Conservation (phyloP, 2,888 invertebrate genomes). For the Aphidoletes aphidimyza region DNA sequence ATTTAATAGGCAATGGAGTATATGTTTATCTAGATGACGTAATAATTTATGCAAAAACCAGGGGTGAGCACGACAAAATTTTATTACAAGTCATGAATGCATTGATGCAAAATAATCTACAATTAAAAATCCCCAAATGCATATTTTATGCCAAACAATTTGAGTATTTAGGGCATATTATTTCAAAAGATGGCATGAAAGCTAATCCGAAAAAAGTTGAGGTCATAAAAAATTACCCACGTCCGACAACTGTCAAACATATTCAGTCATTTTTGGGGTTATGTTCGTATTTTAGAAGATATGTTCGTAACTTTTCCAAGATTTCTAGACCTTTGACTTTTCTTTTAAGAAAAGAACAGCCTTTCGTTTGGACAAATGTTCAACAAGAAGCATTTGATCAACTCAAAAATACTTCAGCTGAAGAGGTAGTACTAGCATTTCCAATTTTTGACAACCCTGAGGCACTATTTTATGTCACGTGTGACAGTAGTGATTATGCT, state of each 20-base stretch:
- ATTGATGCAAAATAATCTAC: no score
- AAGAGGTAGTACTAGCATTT: conserved; percentile 58
- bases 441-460: conserved; percentile 61
- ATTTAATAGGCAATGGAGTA: no score
- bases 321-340: conserved; percentile 51
- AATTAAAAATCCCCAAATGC: no score
- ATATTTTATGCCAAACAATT: no score
- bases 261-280: conserved; percentile 53
- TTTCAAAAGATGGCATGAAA: no score
- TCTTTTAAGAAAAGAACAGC: not conserved
- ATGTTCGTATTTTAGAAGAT: conserved; percentile 49
- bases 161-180: no score
- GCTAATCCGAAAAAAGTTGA: no score
- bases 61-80: no score
- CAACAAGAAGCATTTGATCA: conserved; percentile 56
- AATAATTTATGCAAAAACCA: no score
- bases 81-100: no score
- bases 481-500: conserved; percentile 60
- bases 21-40: no score
- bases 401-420: conserved; percentile 48
- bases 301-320: conserved; percentile 54
- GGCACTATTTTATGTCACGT: conserved; percentile 60
- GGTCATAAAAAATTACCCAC: not conserved
- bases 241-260: conserved; percentile 53
- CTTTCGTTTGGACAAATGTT: conserved; percentile 55